Evolutionary conservation across 2,888 invertebrate genomes (phyloP), one percentile per base, ranked within the genome.

Genomic region (Polietes domitor): DNA sequence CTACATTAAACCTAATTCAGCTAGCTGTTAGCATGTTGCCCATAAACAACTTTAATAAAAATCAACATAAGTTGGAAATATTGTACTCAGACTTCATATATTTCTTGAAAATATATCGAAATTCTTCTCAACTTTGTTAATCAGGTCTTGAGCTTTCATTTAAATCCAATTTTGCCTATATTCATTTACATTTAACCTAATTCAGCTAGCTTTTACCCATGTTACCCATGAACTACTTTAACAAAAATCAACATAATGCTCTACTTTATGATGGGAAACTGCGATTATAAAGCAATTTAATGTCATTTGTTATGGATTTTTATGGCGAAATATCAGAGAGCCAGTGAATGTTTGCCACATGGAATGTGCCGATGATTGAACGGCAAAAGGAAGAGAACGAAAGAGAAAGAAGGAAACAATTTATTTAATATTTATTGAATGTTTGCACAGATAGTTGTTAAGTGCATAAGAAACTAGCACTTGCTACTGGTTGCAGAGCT

Each of bases 341-440:
- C 6, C 65, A 65, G 32, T 58, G 58, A 15, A 10, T n/a, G 37
- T 10, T 2, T n/a, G 37, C 41, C 65, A 37, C 65, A n/a, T 47
- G n/a, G 47, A n/a, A 47, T 58, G 24, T 9, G 15, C 26, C 12
- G 26, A 58, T 53, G 21, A 53, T 53, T 53, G 24, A 58, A 26
- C 1, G 24, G 12, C 4, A 15, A 41, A 65, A 37, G 65, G 19
- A 65, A 21, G 17, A 2, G 6, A 37, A 28, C 24, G 41, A 41
- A 37, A 21, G 65, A 65, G 65, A 65, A 65, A 12, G 41, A 65
- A 37, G 32, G 19, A 65, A 65, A 41, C 32, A 65, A 65, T 65
- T 65, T 65, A 65, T 41, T 65, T 41, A 65, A 65, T 65, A 19
- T 58, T 58, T 58, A 58, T 58, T 24, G 41, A 65, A 65, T 21